Conservation (phyloP, 2,888 invertebrate species). For the Pollenia angustigena region DNA sequence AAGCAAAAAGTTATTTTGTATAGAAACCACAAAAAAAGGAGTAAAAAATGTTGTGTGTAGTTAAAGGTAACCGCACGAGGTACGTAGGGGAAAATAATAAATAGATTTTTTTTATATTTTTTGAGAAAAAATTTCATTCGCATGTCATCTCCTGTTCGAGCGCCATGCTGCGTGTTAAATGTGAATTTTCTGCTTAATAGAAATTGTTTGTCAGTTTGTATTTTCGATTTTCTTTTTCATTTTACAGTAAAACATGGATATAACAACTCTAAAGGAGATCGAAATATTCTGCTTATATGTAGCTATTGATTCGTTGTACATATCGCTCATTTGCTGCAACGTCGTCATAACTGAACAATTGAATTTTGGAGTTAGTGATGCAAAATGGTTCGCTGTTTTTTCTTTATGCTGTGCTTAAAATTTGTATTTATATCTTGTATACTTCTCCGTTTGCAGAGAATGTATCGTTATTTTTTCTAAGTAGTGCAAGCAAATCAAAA, state of each 20-base stretch:
- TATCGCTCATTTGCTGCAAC: too few species aligned
- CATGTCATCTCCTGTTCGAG: conserved; percentile 19
- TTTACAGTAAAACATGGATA: neutral
- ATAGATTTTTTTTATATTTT: neutral
- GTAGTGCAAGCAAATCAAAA: too few species aligned
- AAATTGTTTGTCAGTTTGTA: conserved; percentile 13
- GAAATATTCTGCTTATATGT: too few species aligned
- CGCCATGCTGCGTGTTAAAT: conserved; percentile 5
- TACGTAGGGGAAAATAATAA: neutral
- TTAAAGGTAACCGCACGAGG: neutral
- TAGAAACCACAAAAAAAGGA: neutral
- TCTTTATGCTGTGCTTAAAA: neutral
- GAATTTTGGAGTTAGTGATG: too few species aligned
- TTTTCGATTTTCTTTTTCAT: neutral
- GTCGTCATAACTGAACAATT: too few species aligned
- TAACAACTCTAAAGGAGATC: too few species aligned
- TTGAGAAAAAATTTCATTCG: neutral
- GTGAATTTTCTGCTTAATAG: conserved; percentile 20
- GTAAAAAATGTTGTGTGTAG: neutral
- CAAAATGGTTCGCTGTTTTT: neutral
- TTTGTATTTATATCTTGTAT: neutral
- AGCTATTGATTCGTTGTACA: too few species aligned
- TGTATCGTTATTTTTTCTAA: too few species aligned
- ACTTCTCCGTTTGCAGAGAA: too few species aligned
- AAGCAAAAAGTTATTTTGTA: neutral